phyloP scores from a whole-genome alignment of 2,113 vertebrate species.

The Microtus ochrogaster region DNA sequence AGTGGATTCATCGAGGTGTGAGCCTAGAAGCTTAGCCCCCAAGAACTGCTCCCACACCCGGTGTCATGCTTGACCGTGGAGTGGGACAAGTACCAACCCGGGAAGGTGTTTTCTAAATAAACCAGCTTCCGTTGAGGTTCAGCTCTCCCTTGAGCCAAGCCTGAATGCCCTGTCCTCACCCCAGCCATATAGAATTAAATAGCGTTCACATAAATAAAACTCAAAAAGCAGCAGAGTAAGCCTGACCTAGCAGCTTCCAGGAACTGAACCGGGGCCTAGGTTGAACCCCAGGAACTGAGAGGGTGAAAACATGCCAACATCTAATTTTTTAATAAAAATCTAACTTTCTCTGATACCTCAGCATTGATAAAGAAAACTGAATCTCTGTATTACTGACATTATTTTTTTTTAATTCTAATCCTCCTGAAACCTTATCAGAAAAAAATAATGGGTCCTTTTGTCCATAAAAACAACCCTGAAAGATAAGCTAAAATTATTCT shows the following conservation, averaged over 20 bases:
- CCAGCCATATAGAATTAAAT: background rate
- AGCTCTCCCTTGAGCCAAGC: background rate
- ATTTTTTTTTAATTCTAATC: too few species aligned
- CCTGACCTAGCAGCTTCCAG: background rate
- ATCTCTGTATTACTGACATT: background rate
- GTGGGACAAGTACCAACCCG: too few species aligned
- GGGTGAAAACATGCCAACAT: background rate
- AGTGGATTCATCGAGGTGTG: background rate
- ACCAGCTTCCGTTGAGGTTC: background rate
- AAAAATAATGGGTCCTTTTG: background rate
- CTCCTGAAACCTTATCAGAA: background rate
- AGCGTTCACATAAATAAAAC: background rate
- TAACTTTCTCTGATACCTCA: background rate
- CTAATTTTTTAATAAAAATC: background rate
- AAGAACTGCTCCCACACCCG: background rate
- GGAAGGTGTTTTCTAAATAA: background rate
- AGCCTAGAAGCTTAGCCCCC: background rate
- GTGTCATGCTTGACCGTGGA: background rate
- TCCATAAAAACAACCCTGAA: background rate
- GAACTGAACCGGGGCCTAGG: background rate
- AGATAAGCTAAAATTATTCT: background rate
- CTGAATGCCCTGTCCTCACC: accelerated
- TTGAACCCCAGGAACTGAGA: background rate
- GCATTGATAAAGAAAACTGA: background rate
- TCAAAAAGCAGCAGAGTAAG: background rate